These are phyloP conservation scores for Mastomys coucha DNA, from an alignment of 2,113 vertebrate species.

Conservation along the genomic window DNA sequence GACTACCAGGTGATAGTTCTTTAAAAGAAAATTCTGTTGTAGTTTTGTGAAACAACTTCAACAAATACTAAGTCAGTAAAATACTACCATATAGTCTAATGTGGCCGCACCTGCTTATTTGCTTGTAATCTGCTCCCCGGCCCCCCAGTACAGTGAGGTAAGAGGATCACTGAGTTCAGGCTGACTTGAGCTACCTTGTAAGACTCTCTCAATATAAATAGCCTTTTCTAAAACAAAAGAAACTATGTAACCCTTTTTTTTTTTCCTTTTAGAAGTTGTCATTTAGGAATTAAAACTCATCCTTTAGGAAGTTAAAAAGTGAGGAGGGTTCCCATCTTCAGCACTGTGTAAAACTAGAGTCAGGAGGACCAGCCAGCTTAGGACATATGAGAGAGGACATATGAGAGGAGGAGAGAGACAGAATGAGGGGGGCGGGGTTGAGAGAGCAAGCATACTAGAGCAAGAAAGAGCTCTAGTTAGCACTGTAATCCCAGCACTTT, in stretches of 20 bases:
- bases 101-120: not conserved
- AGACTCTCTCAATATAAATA: not conserved
- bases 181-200: not conserved
- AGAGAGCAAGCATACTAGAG: no score
- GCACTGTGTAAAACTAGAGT: not conserved
- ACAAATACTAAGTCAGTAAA: not conserved
- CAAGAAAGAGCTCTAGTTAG: not conserved
- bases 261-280: not conserved
- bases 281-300: slow-evolving; percentile 42
- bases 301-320: slow-evolving; percentile 14
- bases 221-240: slow-evolving; percentile 23
- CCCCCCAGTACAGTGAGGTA: not conserved
- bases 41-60: slow-evolving; percentile 14
- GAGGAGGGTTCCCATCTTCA: not conserved
- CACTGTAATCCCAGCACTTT: not conserved
- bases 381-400: no score
- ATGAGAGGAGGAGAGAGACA: not conserved
- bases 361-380: not conserved
- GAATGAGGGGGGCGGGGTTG: no score
- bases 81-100: not conserved
- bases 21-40: slow-evolving; percentile 38
- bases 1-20: not conserved
- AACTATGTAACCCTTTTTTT: not conserved
- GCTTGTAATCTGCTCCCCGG: not conserved
- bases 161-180: not conserved